Base-by-base conservation (phyloP, 2,113 vertebrate species). In the Chauna torquata region DNA sequence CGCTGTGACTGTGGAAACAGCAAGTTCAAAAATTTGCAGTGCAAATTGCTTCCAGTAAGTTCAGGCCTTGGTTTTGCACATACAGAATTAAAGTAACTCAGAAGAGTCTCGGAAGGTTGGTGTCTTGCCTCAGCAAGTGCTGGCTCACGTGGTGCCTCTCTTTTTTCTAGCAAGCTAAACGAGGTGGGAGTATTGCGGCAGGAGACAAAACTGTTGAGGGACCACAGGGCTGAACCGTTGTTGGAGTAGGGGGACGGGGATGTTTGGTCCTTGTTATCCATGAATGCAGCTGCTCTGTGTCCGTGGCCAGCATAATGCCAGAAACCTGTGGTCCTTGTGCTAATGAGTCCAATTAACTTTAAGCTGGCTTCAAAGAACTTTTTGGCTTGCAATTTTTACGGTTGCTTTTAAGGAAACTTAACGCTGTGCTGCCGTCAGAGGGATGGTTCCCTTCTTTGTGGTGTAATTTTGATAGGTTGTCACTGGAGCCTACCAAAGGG, bases 1-100 rank as follows among this genome's bases (percentile, higher is more conserved):
- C 98, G 99, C 77, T 99, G 99, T 86, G 99, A 99, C 94, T 99
- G 99, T 98, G 99, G 99, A 82, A 99, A 99, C 81, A 95, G 96
- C 96, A 99, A 99, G 82, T 99, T 99, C 97, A 98, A 98, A 89
- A 99, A 98, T 76, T 98, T 99, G 94, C 97, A 98, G 92, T 99
- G 99, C 98, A 99, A 99, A 86, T 97, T 99, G 52, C 97, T 97
- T 92, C 98, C 98, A 49, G 99, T 99, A 95, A 98, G 99, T 95
- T 72, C 96, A 92, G 88, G 16, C 2, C 1, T 8, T 24, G 68
- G 16, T 77, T 88, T 74, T 50, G 3, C 69, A 32, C 10, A 1
- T 3, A 20, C 8, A 5, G 34, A 72, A n/a, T 44, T 34, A 44
- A 44, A 83, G 17, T 24, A 40, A 19, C 15, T 52, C 24, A 12